Base-by-base conservation (phyloP, 1,140 invertebrate species). In the Holcopasites calliopsidis region DNA sequence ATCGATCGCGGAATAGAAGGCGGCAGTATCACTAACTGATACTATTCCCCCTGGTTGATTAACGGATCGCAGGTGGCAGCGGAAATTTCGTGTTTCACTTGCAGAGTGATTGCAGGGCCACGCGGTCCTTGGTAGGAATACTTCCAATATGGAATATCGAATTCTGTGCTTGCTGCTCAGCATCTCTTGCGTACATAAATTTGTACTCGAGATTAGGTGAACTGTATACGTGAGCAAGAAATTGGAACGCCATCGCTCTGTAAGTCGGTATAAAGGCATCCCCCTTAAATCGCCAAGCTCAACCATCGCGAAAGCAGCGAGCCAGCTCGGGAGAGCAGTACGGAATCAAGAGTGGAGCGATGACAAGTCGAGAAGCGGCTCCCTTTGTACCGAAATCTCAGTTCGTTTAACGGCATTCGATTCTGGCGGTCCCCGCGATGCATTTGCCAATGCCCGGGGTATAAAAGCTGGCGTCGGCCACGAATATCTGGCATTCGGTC, bases 401-500 rank as follows among this genome's bases (percentile, higher is more conserved):
- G 40, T 26, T 62, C 26, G 60, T 64, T 47, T 2, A 47, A 8
- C 60, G 26, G 26, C 38, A 62, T 44, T 62, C 26, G 60, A 31
- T 26, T 58, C 50, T 49, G 55, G 16, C 55, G 3, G n/a, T 26
- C 13, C 31, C 26, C n/a, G 2, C 52, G 28, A 60, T 38, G 31
- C 31, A 60, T 61, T 61, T 61, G 55, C 21, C 68, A 71, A 61
- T 61, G 33, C 6, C 33, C 18, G 11, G 16, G 10, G 42, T n/a
- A 33, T 42, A 54, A 64, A 72, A 26, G n/a, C 13, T 33, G 47
- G 57, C 44, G 23, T 57, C 40, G 50, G 49, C 23, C n/a, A 13
- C 7, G 54, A 60, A 49, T 58, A 68, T 57, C 44, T 49, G 64
- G 44, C 52, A 60, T 69, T 60, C 73, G 6, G n/a, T 57, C 28